Percentiles rank a stretch among this genome's conserved stretches.
phyloP scores from a whole-genome alignment of 2,888 invertebrate species.

The Sabatieria punctata region DNA sequence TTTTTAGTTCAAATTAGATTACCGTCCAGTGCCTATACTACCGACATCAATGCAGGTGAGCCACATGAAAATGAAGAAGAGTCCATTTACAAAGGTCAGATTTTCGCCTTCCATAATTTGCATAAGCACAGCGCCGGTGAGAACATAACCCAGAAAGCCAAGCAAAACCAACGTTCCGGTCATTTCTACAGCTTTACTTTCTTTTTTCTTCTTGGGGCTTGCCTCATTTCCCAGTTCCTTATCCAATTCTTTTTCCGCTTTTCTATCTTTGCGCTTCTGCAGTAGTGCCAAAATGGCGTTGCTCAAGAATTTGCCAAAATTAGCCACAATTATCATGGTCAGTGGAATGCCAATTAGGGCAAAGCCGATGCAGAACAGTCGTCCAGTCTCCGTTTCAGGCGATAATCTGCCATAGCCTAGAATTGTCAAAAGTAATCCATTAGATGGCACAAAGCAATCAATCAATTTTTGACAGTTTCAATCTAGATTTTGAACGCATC shows the following conservation, averaged over 20 bases:
- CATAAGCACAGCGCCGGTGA: too few relatives aligned
- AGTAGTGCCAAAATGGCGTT: too few relatives aligned
- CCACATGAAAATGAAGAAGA: slow-evolving; percentile 2
- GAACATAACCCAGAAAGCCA: too few relatives aligned
- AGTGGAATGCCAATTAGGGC: slow-evolving; percentile 3
- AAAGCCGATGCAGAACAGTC: slow-evolving; percentile 1
- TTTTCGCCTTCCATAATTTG: too few relatives aligned
- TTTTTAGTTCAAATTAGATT: too few relatives aligned
- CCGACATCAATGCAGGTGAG: slow-evolving; percentile 1
- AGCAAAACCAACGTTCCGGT: too few relatives aligned
- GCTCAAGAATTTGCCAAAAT: slow-evolving; percentile 1
- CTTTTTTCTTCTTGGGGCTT: neutral
- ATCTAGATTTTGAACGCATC: neutral
- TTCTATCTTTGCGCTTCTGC: too few relatives aligned
- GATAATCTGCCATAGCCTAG: neutral
- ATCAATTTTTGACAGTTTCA: too few relatives aligned
- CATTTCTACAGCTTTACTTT: neutral
- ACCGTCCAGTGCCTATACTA: neutral
- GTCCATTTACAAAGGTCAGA: neutral
- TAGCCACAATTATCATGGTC: slow-evolving; percentile 2
- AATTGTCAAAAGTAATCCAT: too few relatives aligned
- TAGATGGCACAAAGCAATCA: too few relatives aligned
- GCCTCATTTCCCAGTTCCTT: neutral
- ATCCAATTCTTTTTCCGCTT: too few relatives aligned
- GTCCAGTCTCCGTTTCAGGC: neutral